phyloP scores from a whole-genome alignment of 2,113 vertebrate genomes.

The Ciconia stormi region DNA sequence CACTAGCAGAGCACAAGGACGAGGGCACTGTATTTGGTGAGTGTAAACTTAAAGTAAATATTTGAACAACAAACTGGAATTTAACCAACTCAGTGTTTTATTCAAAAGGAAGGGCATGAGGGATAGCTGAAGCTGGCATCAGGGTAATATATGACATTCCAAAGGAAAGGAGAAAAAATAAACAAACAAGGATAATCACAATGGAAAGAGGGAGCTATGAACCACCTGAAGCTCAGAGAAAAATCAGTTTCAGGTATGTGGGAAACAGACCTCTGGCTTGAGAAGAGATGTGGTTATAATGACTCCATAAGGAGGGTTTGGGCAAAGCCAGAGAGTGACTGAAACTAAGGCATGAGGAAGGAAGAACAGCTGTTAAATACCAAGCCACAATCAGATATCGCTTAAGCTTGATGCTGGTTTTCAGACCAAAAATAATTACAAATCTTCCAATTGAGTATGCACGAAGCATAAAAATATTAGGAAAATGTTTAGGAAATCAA shows the following conservation, averaged over 20 bases:
- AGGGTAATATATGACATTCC: background rate
- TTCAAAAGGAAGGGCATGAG: constrained; percentile 7
- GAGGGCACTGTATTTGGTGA: background rate
- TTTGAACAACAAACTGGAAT: constrained; percentile 52
- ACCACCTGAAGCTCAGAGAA: background rate
- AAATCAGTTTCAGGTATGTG: background rate
- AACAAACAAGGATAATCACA: background rate
- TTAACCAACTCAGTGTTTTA: background rate
- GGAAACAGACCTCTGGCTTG: background rate
- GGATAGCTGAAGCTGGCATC: background rate
- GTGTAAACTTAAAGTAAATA: constrained; percentile 43
- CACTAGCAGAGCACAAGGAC: background rate
- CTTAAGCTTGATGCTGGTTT: background rate
- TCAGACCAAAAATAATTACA: background rate
- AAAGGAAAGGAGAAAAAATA: background rate
- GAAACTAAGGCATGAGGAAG: background rate
- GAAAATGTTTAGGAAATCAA: background rate
- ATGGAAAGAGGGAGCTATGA: background rate
- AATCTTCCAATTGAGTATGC: background rate
- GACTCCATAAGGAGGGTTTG: background rate
- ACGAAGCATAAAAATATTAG: background rate
- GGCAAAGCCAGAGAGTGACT: background rate
- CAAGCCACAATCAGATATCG: background rate
- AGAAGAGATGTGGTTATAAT: background rate
- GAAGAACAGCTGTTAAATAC: background rate